Base-by-base conservation (phyloP, 2,888 invertebrate species). In the Physocephala rufipes region DNA sequence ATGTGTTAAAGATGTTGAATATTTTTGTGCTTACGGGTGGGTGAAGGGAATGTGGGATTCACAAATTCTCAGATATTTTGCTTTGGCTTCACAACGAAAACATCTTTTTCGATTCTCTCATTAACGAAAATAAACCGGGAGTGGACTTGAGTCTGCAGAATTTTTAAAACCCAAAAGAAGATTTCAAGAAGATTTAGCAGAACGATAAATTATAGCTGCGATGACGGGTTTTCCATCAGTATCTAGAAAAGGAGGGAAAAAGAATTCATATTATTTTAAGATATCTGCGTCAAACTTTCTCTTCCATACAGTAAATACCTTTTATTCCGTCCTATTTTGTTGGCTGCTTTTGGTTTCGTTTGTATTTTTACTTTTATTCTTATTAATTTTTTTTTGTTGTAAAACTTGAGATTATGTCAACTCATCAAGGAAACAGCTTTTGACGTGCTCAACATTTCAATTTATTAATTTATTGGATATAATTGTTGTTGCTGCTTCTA, bases 361-460 rank as follows among this genome's bases (percentile, higher is more conserved):
- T 28, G 30, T 43, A 61, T 53, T n/a, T 13, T 12, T 49, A 19
- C 2, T 49, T 49, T 53, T n/a, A 53, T 53, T 53, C 21, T 53
- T 21, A 9, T 53, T 21, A 53, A 53, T 19, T 21, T 21, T 4
- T 49, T 49, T n/a, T 21, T 53, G 21, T 53, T 53, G 21, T 21
- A 53, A 53, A 21, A 19, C 21, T 53, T 53, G 21, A 53, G 21
- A 53, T 53, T 2, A 30, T 15, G 24, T 63, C 62, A 63, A 45
- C 45, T 63, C 36, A 45, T 63, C 19, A 21, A 12, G 43, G 36
- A 45, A 63, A 63, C 62, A 63, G 62, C 62, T 63, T 43, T 13
- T 45, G 62, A 45, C 62, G 24, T 63, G 43, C 45, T n/a, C 15
- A 19, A 30, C 62, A 63, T 43, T 21, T 63, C 28, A 28, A 36